Evolutionary conservation across 2,113 vertebrate genomes (phyloP), one percentile per base, ranked within the genome.

Genomic region (Phainopepla nitens): DNA sequence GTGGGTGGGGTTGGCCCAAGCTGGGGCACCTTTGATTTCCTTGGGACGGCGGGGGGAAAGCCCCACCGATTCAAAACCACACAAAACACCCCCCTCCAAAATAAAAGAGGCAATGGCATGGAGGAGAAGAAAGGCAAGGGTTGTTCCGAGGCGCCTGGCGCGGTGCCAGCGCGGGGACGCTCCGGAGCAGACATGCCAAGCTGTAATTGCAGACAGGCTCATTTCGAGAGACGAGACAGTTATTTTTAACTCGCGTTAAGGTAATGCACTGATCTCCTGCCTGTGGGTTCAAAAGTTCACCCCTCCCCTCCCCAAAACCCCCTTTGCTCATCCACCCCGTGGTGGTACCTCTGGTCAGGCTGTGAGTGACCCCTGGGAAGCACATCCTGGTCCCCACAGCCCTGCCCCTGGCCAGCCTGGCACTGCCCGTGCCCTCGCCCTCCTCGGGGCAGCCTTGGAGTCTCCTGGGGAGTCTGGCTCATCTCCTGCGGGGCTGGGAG

Each of bases 171-270:
- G 42, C 56, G 72, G 94, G 98, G 98, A 97, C 95, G 97, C 97
- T 95, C 80, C 87, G 92, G 97, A 91, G 97, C 97, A 97, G 97
- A 96, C 97, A 96, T 97, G 98, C 97, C 97, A 98, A 95, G 98
- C 98, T 96, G 96, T 98, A 98, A 97, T 98, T 98, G 98, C 97
- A 98, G 98, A 98, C 98, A 98, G 98, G 96, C 98, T 98, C 96
- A 64, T 98, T 98, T 96, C 94, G 79, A 95, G 97, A 97, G 97
- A 97, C 96, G 96, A 98, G 98, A 96, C 96, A 65, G 97, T 97
- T 98, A 98, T 97, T 98, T 98, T 97, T 98, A 97, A 98, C 98
- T 98, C 60, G 35, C 24, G 92, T 95, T 97, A 98, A 98, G 97
- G 97, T 97, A 98, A 98, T 97, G 97, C 97, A 95, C 96, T 82